Base-by-base conservation (phyloP, 1,140 invertebrate genomes). In the Drosophila auraria region DNA sequence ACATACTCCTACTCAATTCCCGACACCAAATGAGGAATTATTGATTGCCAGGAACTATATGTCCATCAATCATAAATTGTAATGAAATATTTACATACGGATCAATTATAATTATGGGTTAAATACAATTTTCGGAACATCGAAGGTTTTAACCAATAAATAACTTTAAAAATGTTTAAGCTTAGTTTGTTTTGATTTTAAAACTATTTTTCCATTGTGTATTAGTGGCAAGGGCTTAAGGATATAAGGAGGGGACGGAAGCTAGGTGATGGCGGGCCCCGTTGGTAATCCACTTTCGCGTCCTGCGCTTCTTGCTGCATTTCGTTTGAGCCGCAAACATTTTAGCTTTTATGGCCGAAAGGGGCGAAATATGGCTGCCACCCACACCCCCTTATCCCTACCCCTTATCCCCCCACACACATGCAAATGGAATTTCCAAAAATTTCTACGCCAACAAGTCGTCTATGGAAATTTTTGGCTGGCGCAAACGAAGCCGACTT, bases 301-400 rank as follows among this genome's bases (percentile, higher is more conserved):
- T 58, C 14, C 74, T 62, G 49, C 63, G 51, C 47, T 62, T 50
- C 58, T 47, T 47, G 44, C 51, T 50, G 65, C 74, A 58, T 56
- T 78, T 63, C 76, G 74, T 78, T 78, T 78, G 76, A 70, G 75
- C 76, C 76, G 65, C 65, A 53, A 78, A 78, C 75, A 71, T 78
- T 78, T 78, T 63, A 47, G 76, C 76, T 70, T 71, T 78, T 78
- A 78, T 58, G 65, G 53, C 65, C 76, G 53, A 71, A 66, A 54
- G 65, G 75, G 33, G 25, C 47, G n/a, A 72, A 60, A 72, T 72
- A 51, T 72, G 66, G 58, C 54, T 53, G 25, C 58, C 38, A 20
- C 23, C 8, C 36, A 36, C 14, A 15, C n/a, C n/a, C 49, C 36
- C 30, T 38, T 45, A 64, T 25, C 14, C 30, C 20, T n/a, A 4